Percentiles rank a stretch among this genome's conserved stretches.
These are phyloP conservation scores for Chrysolophus pictus DNA, from an alignment of 2,797 vertebrate species.

Conservation along the genomic window DNA sequence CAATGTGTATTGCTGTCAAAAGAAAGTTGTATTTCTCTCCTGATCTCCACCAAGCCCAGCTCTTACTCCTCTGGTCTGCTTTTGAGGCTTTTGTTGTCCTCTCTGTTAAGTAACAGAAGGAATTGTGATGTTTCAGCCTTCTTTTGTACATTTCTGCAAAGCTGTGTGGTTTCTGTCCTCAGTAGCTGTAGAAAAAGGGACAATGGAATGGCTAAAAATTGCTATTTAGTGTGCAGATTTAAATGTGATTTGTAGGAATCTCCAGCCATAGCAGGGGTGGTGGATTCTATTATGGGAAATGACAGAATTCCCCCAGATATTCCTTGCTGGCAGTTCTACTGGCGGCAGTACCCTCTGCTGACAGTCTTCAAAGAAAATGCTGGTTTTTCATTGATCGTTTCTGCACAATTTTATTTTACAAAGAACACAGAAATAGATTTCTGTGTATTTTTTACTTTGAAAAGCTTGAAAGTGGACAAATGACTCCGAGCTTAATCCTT, in stretches of 20 bases:
- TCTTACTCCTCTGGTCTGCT: rapidly evolving
- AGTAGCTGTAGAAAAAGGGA: background rate
- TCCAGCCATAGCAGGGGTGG: background rate
- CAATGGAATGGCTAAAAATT: background rate
- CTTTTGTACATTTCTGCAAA: background rate
- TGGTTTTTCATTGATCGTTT: background rate
- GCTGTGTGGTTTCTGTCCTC: background rate
- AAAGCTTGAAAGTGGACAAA: background rate
- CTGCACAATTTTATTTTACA: background rate
- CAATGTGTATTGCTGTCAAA: background rate
- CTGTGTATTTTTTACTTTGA: background rate
- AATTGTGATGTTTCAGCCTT: background rate
- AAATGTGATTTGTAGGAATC: background rate
- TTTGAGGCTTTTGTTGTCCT: background rate
- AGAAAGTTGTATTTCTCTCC: background rate
- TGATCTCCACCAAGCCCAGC: background rate
- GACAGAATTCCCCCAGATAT: background rate
- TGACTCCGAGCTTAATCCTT: background rate
- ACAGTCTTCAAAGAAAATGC: background rate
- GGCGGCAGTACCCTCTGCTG: background rate
- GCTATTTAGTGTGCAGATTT: background rate
- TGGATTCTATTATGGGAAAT: background rate
- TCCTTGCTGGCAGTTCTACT: background rate
- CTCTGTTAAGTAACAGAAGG: background rate
- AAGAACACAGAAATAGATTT: background rate